phyloP scores from a whole-genome alignment of 2,888 invertebrate species.

The Neelides folsomi region DNA sequence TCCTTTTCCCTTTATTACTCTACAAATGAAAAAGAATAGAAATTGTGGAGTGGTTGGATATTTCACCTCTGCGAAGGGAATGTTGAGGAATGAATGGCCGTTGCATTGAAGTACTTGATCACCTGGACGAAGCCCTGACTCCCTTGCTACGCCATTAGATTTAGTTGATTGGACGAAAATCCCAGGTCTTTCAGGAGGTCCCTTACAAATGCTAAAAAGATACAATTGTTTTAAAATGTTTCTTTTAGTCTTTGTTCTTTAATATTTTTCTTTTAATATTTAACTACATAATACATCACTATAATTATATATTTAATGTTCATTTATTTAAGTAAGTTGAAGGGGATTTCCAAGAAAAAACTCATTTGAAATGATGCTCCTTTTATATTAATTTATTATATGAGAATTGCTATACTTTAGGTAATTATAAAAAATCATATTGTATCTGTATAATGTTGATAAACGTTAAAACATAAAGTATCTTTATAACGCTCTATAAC shows the following conservation, averaged over 20 bases:
- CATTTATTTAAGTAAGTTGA: too few relatives aligned
- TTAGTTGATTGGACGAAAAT: slow-evolving; percentile 81
- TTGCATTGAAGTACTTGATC: slow-evolving; percentile 86
- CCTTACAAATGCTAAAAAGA: slow-evolving; percentile 58
- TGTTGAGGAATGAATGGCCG: slow-evolving; percentile 51
- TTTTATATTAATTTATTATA: background rate
- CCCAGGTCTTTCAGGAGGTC: slow-evolving; percentile 72
- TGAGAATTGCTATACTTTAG: too few relatives aligned
- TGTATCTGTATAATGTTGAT: too few relatives aligned
- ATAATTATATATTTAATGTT: too few relatives aligned
- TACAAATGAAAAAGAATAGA: too few relatives aligned
- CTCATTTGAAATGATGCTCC: background rate
- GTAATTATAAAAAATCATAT: too few relatives aligned
- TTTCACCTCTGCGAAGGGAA: slow-evolving; percentile 63
- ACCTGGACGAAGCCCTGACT: slow-evolving; percentile 74
- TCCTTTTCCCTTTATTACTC: too few relatives aligned
- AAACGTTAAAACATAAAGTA: too few relatives aligned
- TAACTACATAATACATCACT: too few relatives aligned
- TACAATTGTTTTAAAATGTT: slow-evolving; percentile 7
- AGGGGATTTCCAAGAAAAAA: background rate
- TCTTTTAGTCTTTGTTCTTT: too few relatives aligned
- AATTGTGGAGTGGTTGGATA: background rate
- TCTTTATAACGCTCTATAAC: too few relatives aligned
- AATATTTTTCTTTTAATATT: too few relatives aligned
- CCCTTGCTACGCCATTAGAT: slow-evolving; percentile 73